Percentiles rank a stretch among this genome's conserved stretches.
These are phyloP conservation scores for Embidobia sp. DNA, from an alignment of 2,888 invertebrate genomes.

Conservation along the genomic window DNA sequence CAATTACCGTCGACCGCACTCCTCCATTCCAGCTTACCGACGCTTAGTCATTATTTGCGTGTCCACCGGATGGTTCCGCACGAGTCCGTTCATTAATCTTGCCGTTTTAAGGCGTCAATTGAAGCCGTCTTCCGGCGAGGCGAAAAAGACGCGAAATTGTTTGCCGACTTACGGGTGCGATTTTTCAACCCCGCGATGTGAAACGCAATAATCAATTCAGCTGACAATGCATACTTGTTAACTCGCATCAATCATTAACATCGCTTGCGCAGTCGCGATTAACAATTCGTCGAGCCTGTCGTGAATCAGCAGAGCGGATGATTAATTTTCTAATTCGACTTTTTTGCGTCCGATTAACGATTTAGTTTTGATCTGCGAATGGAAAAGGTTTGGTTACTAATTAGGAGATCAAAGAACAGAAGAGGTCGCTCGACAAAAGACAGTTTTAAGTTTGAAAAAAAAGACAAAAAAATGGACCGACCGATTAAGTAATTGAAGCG, in stretches of 20 bases:
- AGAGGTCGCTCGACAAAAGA: too few relatives aligned
- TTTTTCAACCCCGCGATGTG: conserved; percentile 17
- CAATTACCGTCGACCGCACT: conserved; percentile 16
- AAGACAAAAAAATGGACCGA: neutral
- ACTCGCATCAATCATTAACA: conserved; percentile 40
- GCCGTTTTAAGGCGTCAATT: conserved; percentile 22
- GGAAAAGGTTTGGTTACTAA: neutral
- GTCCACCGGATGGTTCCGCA: conserved; percentile 24
- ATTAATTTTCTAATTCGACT: conserved; percentile 25
- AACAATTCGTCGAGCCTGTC: conserved; percentile 31
- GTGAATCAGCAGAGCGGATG: conserved; percentile 20
- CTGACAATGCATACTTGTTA: conserved; percentile 31
- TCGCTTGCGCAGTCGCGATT: conserved; percentile 13
- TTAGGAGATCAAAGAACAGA: conserved; percentile 2
- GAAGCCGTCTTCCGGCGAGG: conserved; percentile 9
- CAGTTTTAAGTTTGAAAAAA: neutral
- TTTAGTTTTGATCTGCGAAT: too few relatives aligned
- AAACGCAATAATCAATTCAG: conserved; percentile 33
- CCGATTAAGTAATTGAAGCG: conserved; percentile 41
- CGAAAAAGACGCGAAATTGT: conserved; percentile 22
- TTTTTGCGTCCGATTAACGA: conserved; percentile 8
- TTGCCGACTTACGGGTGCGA: conserved; percentile 19
- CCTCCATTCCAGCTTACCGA: conserved; percentile 10
- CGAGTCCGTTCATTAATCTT: conserved; percentile 43
- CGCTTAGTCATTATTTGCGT: conserved; percentile 40